Evolutionary conservation across 2,888 invertebrate species (phyloP).

Genomic region (Hydropsyche betteni): DNA sequence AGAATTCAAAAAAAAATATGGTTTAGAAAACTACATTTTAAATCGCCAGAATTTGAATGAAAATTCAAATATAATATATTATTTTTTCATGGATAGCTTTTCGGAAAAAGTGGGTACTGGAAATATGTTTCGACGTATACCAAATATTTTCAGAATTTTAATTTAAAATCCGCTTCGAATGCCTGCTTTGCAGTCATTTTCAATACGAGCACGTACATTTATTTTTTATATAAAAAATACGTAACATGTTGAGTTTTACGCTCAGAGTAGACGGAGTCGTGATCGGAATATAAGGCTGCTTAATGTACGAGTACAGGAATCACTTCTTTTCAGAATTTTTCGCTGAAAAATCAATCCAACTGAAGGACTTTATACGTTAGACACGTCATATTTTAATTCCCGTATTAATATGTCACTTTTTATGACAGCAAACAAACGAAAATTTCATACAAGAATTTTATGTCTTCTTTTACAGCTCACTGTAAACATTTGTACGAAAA

Average conservation of each 20-base stretch:
- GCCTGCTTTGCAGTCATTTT: constrained; percentile 41
- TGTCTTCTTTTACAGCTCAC: too few relatives aligned
- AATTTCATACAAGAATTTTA: too few relatives aligned
- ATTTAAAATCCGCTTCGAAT: constrained; percentile 27
- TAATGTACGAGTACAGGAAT: constrained; percentile 36
- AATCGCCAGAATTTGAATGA: too few relatives aligned
- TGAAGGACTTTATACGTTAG: background rate
- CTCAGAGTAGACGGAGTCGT: constrained; percentile 43
- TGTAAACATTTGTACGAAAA: too few relatives aligned
- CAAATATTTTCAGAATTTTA: constrained; percentile 21
- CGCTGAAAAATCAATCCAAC: constrained; percentile 36
- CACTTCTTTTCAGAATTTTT: constrained; percentile 35
- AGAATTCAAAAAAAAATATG: too few relatives aligned
- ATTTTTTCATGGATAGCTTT: too few relatives aligned
- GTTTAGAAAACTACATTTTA: too few relatives aligned
- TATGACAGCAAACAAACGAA: too few relatives aligned
- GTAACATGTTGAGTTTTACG: constrained; percentile 50
- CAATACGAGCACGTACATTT: constrained; percentile 48
- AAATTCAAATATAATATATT: too few relatives aligned
- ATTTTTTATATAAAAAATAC: constrained; percentile 47
- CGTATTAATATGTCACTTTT: too few relatives aligned
- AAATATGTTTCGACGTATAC: background rate
- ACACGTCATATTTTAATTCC: constrained; percentile 25
- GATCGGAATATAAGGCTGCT: constrained; percentile 48
- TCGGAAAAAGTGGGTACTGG: too few relatives aligned